Conservation (phyloP, 2,797 vertebrate species). For the Notolabrus celidotus region DNA sequence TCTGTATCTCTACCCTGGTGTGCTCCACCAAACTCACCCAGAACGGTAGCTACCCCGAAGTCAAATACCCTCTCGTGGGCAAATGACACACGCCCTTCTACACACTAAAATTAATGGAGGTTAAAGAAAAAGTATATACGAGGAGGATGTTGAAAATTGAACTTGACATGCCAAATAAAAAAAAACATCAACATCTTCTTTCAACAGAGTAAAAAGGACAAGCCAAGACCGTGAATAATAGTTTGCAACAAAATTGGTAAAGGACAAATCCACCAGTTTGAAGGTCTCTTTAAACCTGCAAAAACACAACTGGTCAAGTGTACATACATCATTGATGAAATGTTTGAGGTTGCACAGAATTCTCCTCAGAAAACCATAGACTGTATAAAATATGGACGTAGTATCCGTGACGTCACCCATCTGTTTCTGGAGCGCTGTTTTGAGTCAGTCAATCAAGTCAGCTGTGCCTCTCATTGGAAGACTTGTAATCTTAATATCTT, state of each 20-base stretch:
- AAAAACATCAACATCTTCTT: conserved; percentile 58
- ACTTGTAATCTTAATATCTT: no score
- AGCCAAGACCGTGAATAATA: conserved; percentile 52
- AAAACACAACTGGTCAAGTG: background rate
- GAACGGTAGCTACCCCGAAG: conserved; percentile 86
- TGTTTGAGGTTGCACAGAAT: background rate
- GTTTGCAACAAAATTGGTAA: conserved; percentile 47
- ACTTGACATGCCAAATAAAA: conserved; percentile 39
- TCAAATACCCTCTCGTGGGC: background rate
- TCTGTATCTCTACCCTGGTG: conserved; percentile 94
- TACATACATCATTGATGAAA: background rate
- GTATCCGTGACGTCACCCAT: no score
- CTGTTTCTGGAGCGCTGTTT: no score
- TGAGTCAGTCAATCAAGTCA: no score
- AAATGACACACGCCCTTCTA: conserved; percentile 9
- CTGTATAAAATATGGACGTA: no score
- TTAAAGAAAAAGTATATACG: conserved; percentile 18
- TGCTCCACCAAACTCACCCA: conserved; percentile 99
- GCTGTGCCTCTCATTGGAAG: no score
- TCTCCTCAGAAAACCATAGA: conserved; percentile 22
- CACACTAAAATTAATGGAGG: conserved; percentile 16
- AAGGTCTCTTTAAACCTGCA: conserved; percentile 8
- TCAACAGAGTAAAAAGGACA: conserved; percentile 49
- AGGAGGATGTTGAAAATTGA: conserved; percentile 49
- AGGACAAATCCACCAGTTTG: conserved; percentile 41